A percentile compares a stretch with the other conserved stretches of the same genome.
phyloP scores from a whole-genome alignment of 2,797 vertebrate species.

The Arctocebus calabarensis region DNA sequence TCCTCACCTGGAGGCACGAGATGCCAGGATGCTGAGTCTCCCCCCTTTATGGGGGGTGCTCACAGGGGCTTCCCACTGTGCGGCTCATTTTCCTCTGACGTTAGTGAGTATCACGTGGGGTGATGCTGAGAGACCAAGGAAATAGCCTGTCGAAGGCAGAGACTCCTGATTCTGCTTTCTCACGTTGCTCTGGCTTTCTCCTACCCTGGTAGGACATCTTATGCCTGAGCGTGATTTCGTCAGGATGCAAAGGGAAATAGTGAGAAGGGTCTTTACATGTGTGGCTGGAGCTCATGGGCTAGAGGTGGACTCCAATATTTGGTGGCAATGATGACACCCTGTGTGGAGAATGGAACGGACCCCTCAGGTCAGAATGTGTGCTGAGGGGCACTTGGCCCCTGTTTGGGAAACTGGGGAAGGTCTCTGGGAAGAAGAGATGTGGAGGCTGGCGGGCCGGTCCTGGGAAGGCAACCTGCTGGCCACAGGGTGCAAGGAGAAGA shows the following conservation, averaged over 20 bases:
- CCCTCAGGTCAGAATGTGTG: rapidly evolving
- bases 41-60: background rate
- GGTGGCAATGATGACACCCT: too few species aligned
- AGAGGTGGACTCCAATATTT: too few species aligned
- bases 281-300: background rate
- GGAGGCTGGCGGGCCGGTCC: background rate
- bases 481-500: background rate
- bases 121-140: background rate
- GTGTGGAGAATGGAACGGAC: rapidly evolving
- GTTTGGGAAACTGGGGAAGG: background rate
- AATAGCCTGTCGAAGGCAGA: background rate
- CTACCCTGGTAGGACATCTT: background rate
- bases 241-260: background rate
- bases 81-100: background rate
- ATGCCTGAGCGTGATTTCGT: background rate
- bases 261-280: background rate
- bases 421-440: background rate
- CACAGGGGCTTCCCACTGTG: rapidly evolving
- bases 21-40: rapidly evolving
- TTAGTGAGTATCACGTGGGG: background rate
- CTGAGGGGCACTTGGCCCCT: too few species aligned
- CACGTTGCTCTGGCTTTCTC: too few species aligned
- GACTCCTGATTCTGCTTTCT: too few species aligned
- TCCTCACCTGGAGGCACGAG: background rate
- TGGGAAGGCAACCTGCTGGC: background rate